Evolutionary conservation across 2,888 invertebrate genomes (phyloP), one percentile per base, ranked within the genome.

Genomic region (Drosophila conformis): DNA sequence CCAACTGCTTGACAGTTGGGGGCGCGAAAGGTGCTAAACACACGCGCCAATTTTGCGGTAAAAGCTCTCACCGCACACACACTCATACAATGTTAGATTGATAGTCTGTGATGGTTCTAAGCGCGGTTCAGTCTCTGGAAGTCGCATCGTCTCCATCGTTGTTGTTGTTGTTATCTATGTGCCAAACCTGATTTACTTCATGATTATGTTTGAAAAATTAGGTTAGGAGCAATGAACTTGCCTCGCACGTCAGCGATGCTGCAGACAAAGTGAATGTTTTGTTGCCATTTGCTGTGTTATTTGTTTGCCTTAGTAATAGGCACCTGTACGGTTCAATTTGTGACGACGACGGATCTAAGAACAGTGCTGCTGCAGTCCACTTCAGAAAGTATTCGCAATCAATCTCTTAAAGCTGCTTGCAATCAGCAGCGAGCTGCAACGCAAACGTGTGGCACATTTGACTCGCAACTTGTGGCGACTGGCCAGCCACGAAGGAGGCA

Each of bases 151-250:
- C 66, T 56, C 27, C 38, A 59, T 59, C 57, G 61, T 62, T 85
- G 80, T 80, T 86, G 84, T 83, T 85, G 80, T 80, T 86, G 84
- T 83, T 85, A 83, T 82, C 83, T 85, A 76, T 86, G 80, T 88
- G 89, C 83, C 83, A 87, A 83, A 82, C 87, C 89, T 83, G 89
- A 89, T 86, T 84, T 87, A 89, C 86, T 82, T 84, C 84, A 87
- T 90, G 89, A 90, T 90, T 89, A 90, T 90, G 91, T 91, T 91
- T 88, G 86, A 82, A 87, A 92, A 92, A 92, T 92, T 91, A 92
- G 92, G 92, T 92, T 92, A 91, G 91, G 92, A 91, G 91, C 92
- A 91, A 89, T 89, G 91, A 92, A 92, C 92, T 92, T 85, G 80
- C 70, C 5, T n/a, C 85, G 78, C 82, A 81, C 83, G 86, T 78